These are phyloP conservation scores for Perognathus longimembris DNA, from an alignment of 2,113 vertebrate species.

Conservation along the genomic window DNA sequence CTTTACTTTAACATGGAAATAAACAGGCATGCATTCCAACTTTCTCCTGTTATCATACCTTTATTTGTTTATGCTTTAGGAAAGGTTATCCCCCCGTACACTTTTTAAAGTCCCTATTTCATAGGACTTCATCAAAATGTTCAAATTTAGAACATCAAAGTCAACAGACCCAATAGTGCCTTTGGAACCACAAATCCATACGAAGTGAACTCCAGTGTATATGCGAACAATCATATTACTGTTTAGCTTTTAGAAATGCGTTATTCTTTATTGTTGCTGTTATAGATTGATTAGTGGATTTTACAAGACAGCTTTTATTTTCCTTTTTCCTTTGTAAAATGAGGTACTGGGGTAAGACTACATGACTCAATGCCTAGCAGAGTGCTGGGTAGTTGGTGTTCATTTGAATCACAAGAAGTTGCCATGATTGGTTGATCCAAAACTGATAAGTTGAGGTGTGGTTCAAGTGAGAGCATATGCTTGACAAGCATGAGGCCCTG, in stretches of 20 bases:
- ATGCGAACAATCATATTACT: conserved; percentile 54
- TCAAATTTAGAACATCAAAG: conserved; percentile 50
- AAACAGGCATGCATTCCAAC: conserved; percentile 64
- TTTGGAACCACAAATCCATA: conserved; percentile 34
- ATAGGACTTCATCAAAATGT: conserved; percentile 48
- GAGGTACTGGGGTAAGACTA: not conserved
- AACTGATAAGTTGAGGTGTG: not conserved
- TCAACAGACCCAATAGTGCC: conserved; percentile 18
- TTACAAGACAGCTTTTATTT: conserved; percentile 45
- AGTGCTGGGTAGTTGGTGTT: not conserved
- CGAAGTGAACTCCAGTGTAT: not conserved
- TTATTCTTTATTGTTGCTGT: conserved; percentile 46
- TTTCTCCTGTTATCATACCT: conserved; percentile 52
- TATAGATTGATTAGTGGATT: conserved; percentile 37
- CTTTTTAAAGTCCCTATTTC: conserved; percentile 44
- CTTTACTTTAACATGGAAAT: conserved; percentile 61
- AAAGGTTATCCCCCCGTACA: not conserved
- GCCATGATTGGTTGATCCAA: conserved; percentile 10
- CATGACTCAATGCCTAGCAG: not conserved
- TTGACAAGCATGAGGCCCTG: too few species aligned
- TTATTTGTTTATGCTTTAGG: conserved; percentile 68
- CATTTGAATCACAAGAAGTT: conserved; percentile 13
- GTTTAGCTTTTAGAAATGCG: conserved; percentile 59
- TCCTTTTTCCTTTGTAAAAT: conserved; percentile 27
- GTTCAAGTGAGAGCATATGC: too few species aligned